Base-by-base conservation (phyloP, 2,113 vertebrate genomes). In the Paradoxurus hermaphroditus region DNA sequence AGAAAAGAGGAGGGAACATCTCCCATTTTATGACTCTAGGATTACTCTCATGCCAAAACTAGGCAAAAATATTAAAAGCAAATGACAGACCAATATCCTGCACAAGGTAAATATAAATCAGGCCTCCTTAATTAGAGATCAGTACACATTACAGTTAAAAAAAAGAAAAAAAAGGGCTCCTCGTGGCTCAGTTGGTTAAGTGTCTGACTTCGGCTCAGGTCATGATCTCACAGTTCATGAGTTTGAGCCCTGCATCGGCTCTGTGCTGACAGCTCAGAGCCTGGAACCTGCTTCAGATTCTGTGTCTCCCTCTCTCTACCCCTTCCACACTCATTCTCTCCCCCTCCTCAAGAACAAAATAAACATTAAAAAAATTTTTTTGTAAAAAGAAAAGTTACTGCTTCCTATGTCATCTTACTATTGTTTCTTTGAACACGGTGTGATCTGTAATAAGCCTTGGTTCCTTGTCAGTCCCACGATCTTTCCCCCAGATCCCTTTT, bases 21-120 rank as follows among this genome's bases (percentile, higher is more conserved):
- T 90, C 63, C 59, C 44, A 92, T 49, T 79, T 88, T 84, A 41
- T 79, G 46, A 92, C 18, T 31, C 49, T 25, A 93, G 13, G 78
- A 90, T 78, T 86, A 59, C 34, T 83, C 36, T 59, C 53, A 82
- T 29, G 36, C 10, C 44, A 83, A 75, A 94, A 94, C 19, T 63
- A 81, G 34, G 72, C 65, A 95, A 96, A 72, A 39, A 90, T 27
- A 92, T 46, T 82, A 83, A 90, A 94, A 97, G 41, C 31, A 75
- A 92, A 92, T 70, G 85, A 89, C 15, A 95, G n/a, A 70, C 51
- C 21, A 94, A 68, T 49, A 90, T 9, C 21, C 44, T n/a, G 65
- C 6, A 94, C 10, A 89, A 36, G 51, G 83, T 12, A 96, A 21
- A 82, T 83, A 44, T 15, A 23, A 70, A 63, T 44, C 51, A 86